Conservation (phyloP, 2,797 vertebrate genomes). For the Lemur catta region DNA sequence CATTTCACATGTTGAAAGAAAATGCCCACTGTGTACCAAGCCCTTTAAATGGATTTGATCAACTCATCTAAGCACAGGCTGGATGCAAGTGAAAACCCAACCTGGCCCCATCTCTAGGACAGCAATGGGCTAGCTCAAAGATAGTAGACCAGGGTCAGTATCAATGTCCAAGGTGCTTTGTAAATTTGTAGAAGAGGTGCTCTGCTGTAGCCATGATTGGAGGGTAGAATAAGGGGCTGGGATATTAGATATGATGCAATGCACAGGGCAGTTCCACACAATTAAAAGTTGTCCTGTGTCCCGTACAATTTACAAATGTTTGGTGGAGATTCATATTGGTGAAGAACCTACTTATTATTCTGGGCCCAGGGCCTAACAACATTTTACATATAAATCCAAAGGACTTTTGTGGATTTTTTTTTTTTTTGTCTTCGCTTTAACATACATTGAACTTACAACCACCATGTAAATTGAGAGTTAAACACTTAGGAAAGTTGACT, state of each 20-base stretch:
- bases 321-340: not conserved
- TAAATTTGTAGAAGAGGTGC: not conserved
- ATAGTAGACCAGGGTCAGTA: not conserved
- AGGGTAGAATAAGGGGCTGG: not conserved
- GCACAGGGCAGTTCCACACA: not conserved
- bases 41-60: not conserved
- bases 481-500: conserved; percentile 38
- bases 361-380: not conserved
- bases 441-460: conserved; percentile 26
- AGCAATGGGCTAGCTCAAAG: not conserved
- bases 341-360: conserved; percentile 1
- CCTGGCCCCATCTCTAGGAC: not conserved
- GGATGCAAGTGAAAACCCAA: not conserved
- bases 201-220: not conserved
- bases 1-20: conserved; percentile 26
- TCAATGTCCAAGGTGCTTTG: not conserved
- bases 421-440: conserved; percentile 1
- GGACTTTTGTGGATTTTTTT: not conserved
- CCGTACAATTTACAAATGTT: not conserved
- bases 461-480: conserved; percentile 4
- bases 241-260: not conserved
- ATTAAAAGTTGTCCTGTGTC: not conserved
- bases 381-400: not conserved
- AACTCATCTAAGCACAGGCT: not conserved
- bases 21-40: not conserved